Conservation (phyloP, 2,888 invertebrate species). For the Aproaerema taeniolella region DNA sequence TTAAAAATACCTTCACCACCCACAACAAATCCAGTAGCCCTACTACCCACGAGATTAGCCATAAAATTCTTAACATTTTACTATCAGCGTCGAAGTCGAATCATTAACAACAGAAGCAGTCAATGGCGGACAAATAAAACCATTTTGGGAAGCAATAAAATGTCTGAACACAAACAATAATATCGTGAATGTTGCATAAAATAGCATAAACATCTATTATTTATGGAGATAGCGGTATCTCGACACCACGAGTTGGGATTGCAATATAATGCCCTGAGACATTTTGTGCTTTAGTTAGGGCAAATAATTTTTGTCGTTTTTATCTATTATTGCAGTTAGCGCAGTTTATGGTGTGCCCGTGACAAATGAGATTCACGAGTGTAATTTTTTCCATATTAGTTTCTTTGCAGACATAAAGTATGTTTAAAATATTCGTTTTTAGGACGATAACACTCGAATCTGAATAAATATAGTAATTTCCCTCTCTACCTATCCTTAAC, state of each 20-base stretch:
- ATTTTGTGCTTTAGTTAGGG: constrained; percentile 42
- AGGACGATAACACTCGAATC: too few relatives aligned
- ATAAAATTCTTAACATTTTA: too few relatives aligned
- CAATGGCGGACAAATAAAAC: constrained; percentile 13
- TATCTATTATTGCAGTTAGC: constrained; percentile 62
- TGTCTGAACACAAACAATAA: constrained; percentile 27
- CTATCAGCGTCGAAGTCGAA: background rate
- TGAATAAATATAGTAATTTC: too few relatives aligned
- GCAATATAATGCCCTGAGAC: constrained; percentile 49
- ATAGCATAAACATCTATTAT: constrained; percentile 46
- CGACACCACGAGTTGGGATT: constrained; percentile 41
- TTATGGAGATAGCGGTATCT: constrained; percentile 55
- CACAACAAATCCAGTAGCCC: too few relatives aligned
- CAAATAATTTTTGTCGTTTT: constrained; percentile 46
- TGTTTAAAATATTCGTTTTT: too few relatives aligned
- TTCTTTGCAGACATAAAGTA: too few relatives aligned
- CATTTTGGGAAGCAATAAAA: constrained; percentile 25
- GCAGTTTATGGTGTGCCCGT: constrained; percentile 40
- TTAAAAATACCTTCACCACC: too few relatives aligned
- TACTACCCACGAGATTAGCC: too few relatives aligned
- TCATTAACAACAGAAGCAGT: background rate
- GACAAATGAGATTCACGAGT: too few relatives aligned
- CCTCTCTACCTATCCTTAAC: too few relatives aligned
- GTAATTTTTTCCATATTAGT: too few relatives aligned
- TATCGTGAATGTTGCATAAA: constrained; percentile 44